Percentiles rank a stretch among this genome's conserved stretches.
Conservation (phyloP, 2,888 invertebrate species). For the Xiphydria camelus region DNA sequence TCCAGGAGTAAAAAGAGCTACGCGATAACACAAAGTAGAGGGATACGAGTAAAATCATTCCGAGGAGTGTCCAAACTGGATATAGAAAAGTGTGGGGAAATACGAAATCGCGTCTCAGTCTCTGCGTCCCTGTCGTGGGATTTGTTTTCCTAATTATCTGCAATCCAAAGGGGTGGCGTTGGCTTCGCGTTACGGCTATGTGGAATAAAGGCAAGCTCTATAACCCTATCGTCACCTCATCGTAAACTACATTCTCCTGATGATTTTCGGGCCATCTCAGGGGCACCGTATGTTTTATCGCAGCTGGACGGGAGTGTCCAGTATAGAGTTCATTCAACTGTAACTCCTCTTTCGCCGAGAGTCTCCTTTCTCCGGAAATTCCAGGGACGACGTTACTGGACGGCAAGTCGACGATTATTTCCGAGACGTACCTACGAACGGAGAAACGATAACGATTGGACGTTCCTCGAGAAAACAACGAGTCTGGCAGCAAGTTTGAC, state of each 20-base stretch:
- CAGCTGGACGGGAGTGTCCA: neutral
- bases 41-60: slow-evolving; percentile 2
- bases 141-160: slow-evolving; percentile 7
- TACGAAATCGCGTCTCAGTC: slow-evolving; percentile 4
- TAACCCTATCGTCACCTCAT: too few relatives aligned
- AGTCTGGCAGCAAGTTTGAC: slow-evolving; percentile 1
- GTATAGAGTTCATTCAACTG: neutral
- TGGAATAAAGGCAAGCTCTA: too few relatives aligned
- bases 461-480: too few relatives aligned
- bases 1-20: slow-evolving; percentile 7
- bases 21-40: slow-evolving; percentile 9
- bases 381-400: neutral
- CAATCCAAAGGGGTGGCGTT: too few relatives aligned
- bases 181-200: too few relatives aligned
- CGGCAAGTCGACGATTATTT: slow-evolving; percentile 3
- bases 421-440: slow-evolving; percentile 5
- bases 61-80: slow-evolving; percentile 6
- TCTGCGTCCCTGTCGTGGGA: slow-evolving; percentile 9
- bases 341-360: slow-evolving; percentile 1
- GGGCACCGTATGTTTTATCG: slow-evolving; percentile 5
- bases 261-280: neutral
- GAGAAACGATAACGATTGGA: too few relatives aligned
- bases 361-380: neutral
- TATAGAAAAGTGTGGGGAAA: slow-evolving; percentile 8
- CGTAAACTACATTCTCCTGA: neutral